A percentile compares a stretch with the other conserved stretches of the same genome.
These are phyloP conservation scores for Semaprochilodus insignis DNA, from an alignment of 2,797 vertebrate genomes.

Conservation along the genomic window DNA sequence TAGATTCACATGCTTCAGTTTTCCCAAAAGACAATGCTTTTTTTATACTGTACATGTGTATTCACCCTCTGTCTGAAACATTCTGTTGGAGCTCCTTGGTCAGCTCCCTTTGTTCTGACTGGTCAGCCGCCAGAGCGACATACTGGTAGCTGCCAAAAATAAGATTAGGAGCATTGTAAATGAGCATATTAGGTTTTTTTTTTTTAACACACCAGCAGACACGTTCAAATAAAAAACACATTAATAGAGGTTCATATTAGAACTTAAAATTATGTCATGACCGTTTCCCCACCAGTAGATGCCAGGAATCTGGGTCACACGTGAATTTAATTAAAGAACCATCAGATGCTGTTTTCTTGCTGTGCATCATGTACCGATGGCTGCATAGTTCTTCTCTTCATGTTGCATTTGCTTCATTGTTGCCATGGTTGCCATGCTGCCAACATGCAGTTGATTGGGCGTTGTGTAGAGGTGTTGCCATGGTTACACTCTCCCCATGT, in stretches of 20 bases:
- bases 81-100: no score
- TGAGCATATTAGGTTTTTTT: no score
- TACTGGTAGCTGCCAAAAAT: no score
- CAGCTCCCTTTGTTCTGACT: no score
- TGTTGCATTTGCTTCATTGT: neutral
- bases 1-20: no score
- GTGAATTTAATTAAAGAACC: neutral
- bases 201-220: neutral
- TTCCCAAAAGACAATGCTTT: no score
- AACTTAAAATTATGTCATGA: neutral
- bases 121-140: no score
- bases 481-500: constrained; percentile 13
- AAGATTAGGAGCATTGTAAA: no score
- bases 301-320: neutral
- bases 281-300: neutral
- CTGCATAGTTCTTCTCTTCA: neutral
- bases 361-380: neutral
- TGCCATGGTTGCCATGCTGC: constrained; percentile 1
- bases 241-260: neutral
- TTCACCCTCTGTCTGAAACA: no score
- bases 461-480: constrained; percentile 11
- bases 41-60: no score
- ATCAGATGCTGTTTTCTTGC: neutral
- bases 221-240: neutral
- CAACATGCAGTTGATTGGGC: neutral